Evolutionary conservation across 2,888 invertebrate genomes (phyloP).

Genomic region (Sarcophaga carnaria): DNA sequence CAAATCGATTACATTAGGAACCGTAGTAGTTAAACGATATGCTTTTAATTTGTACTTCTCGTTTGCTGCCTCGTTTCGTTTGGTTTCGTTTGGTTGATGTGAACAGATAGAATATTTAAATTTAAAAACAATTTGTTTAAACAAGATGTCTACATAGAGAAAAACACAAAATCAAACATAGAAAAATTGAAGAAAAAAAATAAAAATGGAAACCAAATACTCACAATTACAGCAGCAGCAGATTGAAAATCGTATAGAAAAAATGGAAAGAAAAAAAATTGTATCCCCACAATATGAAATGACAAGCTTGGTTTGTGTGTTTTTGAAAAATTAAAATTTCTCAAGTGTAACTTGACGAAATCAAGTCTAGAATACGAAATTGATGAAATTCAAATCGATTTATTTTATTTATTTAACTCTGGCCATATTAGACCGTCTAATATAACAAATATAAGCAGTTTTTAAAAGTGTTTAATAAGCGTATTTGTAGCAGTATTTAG

Average conservation of each 20-base stretch:
- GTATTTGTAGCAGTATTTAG: slow-evolving; percentile 48
- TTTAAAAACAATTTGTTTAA: slow-evolving; percentile 41
- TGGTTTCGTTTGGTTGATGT: not conserved
- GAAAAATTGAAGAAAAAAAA: slow-evolving; percentile 41
- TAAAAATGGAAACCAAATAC: not conserved
- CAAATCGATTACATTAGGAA: slow-evolving; percentile 10
- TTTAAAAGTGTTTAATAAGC: slow-evolving; percentile 56
- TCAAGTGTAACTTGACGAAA: slow-evolving; percentile 50
- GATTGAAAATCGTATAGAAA: not conserved
- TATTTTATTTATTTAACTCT: slow-evolving; percentile 30
- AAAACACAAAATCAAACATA: slow-evolving; percentile 21
- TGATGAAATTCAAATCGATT: slow-evolving; percentile 38
- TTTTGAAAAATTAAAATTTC: slow-evolving; percentile 54
- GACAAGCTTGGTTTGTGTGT: not conserved
- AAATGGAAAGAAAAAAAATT: too few species aligned
- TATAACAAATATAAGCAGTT: slow-evolving; percentile 21
- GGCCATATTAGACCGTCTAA: slow-evolving; percentile 31
- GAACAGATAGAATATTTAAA: slow-evolving; percentile 39
- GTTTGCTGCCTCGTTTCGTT: not conserved
- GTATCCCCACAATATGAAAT: too few species aligned
- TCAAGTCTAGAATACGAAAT: slow-evolving; percentile 66
- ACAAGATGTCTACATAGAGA: slow-evolving; percentile 65
- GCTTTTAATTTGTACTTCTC: not conserved
- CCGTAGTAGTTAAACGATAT: not conserved
- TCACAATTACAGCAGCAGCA: not conserved